Conservation (phyloP, 1,140 invertebrate genomes). For the Drosophila aff. region DNA sequence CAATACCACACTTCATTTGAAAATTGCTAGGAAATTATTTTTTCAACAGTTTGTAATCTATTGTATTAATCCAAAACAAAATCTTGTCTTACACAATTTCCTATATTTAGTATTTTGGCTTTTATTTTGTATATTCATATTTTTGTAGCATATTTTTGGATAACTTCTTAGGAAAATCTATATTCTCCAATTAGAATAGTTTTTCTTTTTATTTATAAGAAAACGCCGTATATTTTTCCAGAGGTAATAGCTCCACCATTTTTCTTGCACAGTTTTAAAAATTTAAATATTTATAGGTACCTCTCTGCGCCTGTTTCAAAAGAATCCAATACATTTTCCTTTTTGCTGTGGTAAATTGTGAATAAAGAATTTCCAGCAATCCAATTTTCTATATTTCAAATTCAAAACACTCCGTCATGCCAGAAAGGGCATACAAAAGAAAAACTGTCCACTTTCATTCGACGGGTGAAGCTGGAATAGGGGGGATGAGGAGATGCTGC, state of each 20-base stretch:
- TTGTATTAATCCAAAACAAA: neutral
- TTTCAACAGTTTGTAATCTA: no score
- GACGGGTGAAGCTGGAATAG: neutral
- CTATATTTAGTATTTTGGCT: neutral
- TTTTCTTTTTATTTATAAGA: neutral
- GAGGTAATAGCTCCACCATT: neutral
- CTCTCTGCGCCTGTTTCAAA: neutral
- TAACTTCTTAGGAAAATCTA: neutral
- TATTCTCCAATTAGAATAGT: neutral
- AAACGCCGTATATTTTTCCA: neutral
- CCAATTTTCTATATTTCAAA: slow-evolving; percentile 10
- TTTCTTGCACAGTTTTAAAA: neutral
- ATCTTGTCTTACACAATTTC: neutral
- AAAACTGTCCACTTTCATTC: slow-evolving; percentile 70
- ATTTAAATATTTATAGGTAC: slow-evolving; percentile 1
- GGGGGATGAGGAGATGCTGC: neutral
- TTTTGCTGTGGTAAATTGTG: slow-evolving; percentile 15
- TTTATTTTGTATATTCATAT: neutral
- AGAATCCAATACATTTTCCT: slow-evolving; percentile 1
- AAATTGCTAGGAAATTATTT: no score
- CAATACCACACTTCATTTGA: no score
- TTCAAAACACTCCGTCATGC: slow-evolving; percentile 1
- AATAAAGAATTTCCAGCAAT: slow-evolving; percentile 12
- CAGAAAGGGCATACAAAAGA: slow-evolving; percentile 44
- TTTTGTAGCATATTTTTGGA: neutral